Evolutionary conservation across 2,113 vertebrate genomes (phyloP).

Genomic region (Apeltes quadracus): DNA sequence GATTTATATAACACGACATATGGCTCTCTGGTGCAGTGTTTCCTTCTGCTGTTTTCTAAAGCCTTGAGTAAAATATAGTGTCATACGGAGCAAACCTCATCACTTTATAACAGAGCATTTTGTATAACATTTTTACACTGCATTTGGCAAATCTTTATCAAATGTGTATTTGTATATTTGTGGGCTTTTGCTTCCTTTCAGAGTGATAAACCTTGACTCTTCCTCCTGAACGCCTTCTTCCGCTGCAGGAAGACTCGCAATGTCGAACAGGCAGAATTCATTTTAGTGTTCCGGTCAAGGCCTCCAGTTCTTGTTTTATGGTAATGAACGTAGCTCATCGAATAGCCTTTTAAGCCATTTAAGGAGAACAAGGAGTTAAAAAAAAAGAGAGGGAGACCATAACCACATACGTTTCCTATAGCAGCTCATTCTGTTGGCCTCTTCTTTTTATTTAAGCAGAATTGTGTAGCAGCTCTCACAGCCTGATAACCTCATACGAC

Average conservation of each 20-base stretch:
- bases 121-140: conserved; percentile 3
- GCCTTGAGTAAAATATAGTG: conserved; percentile 26
- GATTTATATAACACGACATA: conserved; percentile 58
- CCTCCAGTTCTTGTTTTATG: conserved; percentile 38
- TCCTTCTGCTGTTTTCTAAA: conserved; percentile 32
- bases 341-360: conserved; percentile 32
- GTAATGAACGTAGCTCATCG: conserved; percentile 38
- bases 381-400: background rate
- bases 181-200: conserved; percentile 11
- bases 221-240: conserved; percentile 18
- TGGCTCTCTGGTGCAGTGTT: conserved; percentile 27
- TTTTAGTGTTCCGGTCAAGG: conserved; percentile 17
- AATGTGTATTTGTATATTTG: conserved; percentile 16
- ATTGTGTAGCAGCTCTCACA: conserved; percentile 8
- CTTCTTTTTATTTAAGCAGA: conserved; percentile 36
- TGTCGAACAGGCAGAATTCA: conserved; percentile 11
- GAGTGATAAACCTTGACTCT: conserved; percentile 44
- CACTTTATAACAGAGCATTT: conserved; percentile 27
- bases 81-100: conserved; percentile 27
- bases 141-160: conserved; percentile 25
- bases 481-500: conserved; percentile 26
- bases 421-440: conserved; percentile 40
- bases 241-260: background rate
- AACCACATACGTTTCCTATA: conserved; percentile 23
- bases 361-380: conserved; percentile 1